Conservation (phyloP, 1,140 invertebrate genomes). For the Radopholus similis region DNA sequence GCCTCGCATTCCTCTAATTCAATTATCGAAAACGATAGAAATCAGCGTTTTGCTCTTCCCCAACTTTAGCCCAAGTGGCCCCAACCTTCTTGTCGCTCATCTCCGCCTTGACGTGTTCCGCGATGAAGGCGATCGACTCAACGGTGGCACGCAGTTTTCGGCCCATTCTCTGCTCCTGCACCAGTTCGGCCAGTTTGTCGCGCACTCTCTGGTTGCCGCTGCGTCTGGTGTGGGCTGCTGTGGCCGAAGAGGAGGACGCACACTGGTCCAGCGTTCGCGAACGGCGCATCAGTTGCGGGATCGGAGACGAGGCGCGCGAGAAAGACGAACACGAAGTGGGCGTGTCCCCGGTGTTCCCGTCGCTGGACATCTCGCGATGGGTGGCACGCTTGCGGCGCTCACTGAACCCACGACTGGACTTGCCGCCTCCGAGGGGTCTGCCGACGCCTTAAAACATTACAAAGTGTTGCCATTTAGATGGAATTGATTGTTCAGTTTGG, state of each 20-base stretch:
- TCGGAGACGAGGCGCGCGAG: background rate
- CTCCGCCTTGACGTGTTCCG: slow-evolving; percentile 61
- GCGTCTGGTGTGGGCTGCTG: background rate
- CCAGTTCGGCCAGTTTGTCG: slow-evolving; percentile 83
- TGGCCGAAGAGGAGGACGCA: slow-evolving; percentile 23
- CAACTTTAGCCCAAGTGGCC: no score
- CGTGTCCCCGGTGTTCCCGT: no score
- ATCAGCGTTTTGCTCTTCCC: no score
- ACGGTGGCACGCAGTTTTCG: slow-evolving; percentile 59
- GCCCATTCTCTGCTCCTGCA: slow-evolving; percentile 53
- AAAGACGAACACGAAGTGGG: background rate
- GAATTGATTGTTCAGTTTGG: no score
- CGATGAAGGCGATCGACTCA: slow-evolving; percentile 63
- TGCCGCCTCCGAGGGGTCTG: no score
- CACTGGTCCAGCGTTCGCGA: background rate
- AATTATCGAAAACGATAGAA: no score
- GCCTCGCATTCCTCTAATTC: no score
- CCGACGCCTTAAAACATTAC: no score
- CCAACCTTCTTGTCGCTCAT: slow-evolving; percentile 82
- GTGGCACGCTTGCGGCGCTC: no score
- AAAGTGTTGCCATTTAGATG: no score
- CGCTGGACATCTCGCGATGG: no score
- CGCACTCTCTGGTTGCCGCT: slow-evolving; percentile 72
- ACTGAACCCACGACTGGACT: no score
- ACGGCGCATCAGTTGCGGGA: background rate